phyloP scores from a whole-genome alignment of 1,140 invertebrate genomes.

The Lepidostoma basale region DNA sequence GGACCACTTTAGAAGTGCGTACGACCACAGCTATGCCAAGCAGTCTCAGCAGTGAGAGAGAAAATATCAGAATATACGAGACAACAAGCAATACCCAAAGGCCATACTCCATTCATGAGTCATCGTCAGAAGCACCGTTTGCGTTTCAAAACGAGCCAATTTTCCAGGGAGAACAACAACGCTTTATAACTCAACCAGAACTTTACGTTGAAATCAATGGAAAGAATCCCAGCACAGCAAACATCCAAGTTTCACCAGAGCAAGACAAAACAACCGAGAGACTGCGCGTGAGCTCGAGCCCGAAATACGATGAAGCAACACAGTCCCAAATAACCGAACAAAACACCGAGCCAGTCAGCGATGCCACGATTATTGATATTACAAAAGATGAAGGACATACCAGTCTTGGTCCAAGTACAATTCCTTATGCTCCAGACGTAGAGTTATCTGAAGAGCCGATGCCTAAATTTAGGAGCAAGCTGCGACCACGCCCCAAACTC shows the following conservation, averaged over 20 bases:
- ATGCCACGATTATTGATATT: constrained; percentile 10
- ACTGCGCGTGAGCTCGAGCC: constrained; percentile 3
- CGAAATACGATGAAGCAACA: constrained; percentile 30
- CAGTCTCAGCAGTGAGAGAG: constrained; percentile 32
- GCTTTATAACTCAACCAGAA: constrained; percentile 39
- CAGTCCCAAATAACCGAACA: constrained; percentile 8
- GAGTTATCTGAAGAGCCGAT: constrained; percentile 34
- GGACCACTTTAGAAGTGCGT: constrained; percentile 50
- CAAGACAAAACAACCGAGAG: constrained; percentile 31
- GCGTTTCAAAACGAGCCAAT: constrained; percentile 39
- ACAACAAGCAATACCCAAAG: constrained; percentile 38
- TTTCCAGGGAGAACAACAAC: constrained; percentile 41
- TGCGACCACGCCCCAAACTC: constrained; percentile 40
- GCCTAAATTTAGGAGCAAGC: constrained; percentile 44
- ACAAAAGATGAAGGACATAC: constrained; percentile 3
- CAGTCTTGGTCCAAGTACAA: not conserved
- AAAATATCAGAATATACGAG: constrained; percentile 43
- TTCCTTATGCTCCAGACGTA: constrained; percentile 21
- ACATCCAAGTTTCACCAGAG: constrained; percentile 4
- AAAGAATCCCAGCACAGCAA: not conserved
- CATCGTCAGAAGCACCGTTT: constrained; percentile 21
- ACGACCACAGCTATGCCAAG: constrained; percentile 34
- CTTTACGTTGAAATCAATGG: constrained; percentile 36
- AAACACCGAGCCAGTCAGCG: not conserved
- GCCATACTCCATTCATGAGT: constrained; percentile 8